Conservation (phyloP, 2,113 vertebrate species). For the Phalacrocorax brasilianus region DNA sequence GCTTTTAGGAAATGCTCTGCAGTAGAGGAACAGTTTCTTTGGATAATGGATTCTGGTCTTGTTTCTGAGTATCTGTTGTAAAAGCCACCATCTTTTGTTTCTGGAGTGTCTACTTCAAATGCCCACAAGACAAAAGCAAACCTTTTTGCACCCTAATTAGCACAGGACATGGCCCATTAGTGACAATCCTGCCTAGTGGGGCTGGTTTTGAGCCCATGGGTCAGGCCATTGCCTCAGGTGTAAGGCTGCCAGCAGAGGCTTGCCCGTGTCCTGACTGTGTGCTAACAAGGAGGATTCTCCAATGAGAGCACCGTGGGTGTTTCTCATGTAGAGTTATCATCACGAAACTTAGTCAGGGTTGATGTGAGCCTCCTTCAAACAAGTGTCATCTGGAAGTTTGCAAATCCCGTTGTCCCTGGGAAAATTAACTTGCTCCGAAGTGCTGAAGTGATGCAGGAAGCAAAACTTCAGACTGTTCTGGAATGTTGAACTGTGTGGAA, state of each 20-base stretch:
- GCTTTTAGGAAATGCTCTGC: neutral
- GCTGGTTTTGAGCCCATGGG: neutral
- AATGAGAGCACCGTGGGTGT: neutral
- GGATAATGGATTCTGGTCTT: neutral
- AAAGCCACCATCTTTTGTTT: neutral
- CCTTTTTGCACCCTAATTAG: neutral
- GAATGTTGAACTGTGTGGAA: neutral
- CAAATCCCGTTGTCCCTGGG: neutral
- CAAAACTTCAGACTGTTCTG: neutral
- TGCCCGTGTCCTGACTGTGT: neutral
- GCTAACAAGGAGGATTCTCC: neutral
- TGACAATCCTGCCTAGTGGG: neutral
- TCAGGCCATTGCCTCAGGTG: neutral
- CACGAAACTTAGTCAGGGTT: neutral
- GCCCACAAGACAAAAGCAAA: neutral
- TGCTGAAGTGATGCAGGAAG: conserved; percentile 27
- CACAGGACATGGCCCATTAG: neutral
- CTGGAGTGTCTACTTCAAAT: neutral
- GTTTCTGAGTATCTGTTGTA: neutral
- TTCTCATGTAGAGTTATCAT: neutral
- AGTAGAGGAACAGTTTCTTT: neutral
- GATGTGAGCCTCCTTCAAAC: neutral
- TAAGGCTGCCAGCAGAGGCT: neutral
- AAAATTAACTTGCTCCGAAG: neutral
- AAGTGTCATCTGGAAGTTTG: neutral